phyloP scores from a whole-genome alignment of 2,888 invertebrate genomes.

The Pandemis cinnamomeana region DNA sequence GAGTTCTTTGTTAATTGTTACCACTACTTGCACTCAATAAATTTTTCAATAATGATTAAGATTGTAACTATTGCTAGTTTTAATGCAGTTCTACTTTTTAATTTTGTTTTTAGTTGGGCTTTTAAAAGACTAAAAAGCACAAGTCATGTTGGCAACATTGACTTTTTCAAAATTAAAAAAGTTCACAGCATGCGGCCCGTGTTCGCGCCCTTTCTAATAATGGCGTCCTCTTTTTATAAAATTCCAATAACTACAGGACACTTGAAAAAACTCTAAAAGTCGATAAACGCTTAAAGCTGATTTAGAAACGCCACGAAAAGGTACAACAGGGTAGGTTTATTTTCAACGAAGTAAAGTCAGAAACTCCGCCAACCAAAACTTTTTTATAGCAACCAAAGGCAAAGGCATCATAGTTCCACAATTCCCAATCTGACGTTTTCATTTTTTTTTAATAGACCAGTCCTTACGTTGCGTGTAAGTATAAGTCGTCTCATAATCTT shows the following conservation, averaged over 20 bases:
- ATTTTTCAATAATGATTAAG: neutral
- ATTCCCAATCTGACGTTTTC: too few relatives aligned
- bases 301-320: neutral
- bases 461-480: neutral
- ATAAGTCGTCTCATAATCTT: neutral
- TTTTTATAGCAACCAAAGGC: too few relatives aligned
- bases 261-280: neutral
- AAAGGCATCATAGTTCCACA: too few relatives aligned
- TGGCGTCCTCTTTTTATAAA: constrained; percentile 4
- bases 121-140: constrained; percentile 6
- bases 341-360: too few relatives aligned
- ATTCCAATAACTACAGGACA: neutral
- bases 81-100: neutral
- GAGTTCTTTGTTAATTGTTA: neutral
- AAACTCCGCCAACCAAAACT: too few relatives aligned
- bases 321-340: too few relatives aligned
- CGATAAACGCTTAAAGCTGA: neutral
- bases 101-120: neutral
- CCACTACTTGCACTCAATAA: neutral
- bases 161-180: constrained; percentile 37
- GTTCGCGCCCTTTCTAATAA: constrained; percentile 32
- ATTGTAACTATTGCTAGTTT: neutral
- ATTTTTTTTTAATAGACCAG: too few relatives aligned
- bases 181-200: neutral
- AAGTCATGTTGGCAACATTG: constrained; percentile 30